Conservation (phyloP, 1,140 invertebrate genomes). For the Drosophila nigromelanica region DNA sequence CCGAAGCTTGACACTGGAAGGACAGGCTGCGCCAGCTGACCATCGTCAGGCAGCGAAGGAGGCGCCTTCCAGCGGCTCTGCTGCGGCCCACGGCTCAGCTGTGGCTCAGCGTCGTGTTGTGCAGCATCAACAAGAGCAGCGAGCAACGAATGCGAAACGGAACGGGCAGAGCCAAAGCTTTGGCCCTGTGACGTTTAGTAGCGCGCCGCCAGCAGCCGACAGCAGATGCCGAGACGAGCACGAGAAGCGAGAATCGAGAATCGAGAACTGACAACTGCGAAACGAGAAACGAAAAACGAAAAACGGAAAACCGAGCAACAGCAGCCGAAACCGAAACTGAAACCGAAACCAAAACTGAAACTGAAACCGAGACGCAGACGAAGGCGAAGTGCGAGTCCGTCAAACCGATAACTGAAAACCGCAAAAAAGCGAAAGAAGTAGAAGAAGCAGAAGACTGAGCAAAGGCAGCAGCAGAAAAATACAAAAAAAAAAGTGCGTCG, state of each 20-base stretch:
- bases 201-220: slow-evolving; percentile 66
- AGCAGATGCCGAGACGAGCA: slow-evolving; percentile 69
- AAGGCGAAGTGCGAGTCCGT: slow-evolving; percentile 23
- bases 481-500: slow-evolving; percentile 47
- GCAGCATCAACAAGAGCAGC: slow-evolving; percentile 52
- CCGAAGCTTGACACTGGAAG: slow-evolving; percentile 43
- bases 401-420: slow-evolving; percentile 29
- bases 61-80: slow-evolving; percentile 35
- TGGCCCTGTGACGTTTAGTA: slow-evolving; percentile 37
- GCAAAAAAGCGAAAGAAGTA: slow-evolving; percentile 1
- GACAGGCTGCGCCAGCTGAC: slow-evolving; percentile 50
- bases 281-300: slow-evolving; percentile 15
- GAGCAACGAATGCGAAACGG: neutral
- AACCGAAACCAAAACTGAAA: slow-evolving; percentile 41
- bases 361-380: slow-evolving; percentile 33
- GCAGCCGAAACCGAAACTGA: slow-evolving; percentile 35
- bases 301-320: slow-evolving; percentile 13
- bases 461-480: slow-evolving; percentile 1
- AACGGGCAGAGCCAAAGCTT: slow-evolving; percentile 23
- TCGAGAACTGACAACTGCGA: neutral
- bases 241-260: slow-evolving; percentile 27
- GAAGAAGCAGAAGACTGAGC: neutral
- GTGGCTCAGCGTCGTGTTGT: slow-evolving; percentile 31
- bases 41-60: neutral
- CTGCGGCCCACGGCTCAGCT: slow-evolving; percentile 23